These are phyloP conservation scores for Ginglymostoma cirratum DNA, from an alignment of 2,113 vertebrate species.

Conservation along the genomic window DNA sequence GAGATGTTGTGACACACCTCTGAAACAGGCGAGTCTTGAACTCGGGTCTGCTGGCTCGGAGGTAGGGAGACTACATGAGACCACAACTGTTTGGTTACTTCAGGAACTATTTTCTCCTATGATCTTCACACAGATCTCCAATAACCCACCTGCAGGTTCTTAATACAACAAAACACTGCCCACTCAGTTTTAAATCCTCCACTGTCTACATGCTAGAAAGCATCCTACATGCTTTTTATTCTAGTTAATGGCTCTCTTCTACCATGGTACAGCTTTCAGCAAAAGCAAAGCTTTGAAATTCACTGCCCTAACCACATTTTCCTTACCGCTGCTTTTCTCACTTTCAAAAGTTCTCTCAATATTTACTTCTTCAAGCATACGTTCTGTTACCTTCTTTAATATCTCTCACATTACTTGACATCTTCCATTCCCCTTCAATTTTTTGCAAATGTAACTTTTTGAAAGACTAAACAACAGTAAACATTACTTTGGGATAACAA, in stretches of 20 bases:
- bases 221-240: not conserved
- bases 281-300: not conserved
- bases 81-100: not conserved
- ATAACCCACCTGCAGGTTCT: not conserved
- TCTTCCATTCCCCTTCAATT: not conserved
- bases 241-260: not conserved
- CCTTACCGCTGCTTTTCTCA: not conserved
- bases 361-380: not conserved
- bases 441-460: not conserved
- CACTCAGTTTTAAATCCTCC: no score
- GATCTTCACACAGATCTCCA: not conserved
- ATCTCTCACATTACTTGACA: not conserved
- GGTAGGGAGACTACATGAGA: no score
- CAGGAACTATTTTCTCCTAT: not conserved
- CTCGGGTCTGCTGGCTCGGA: no score
- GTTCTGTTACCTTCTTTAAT: not conserved
- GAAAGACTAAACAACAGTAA: not conserved
- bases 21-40: no score
- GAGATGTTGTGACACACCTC: no score
- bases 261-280: not conserved
- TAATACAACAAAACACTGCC: no score
- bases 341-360: not conserved
- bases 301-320: not conserved
- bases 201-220: not conserved
- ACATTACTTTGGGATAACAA: not conserved